A percentile compares a stretch with the other conserved stretches of the same genome.
These are phyloP conservation scores for Acronicta leporina DNA, from an alignment of 2,888 invertebrate genomes.

Conservation along the genomic window DNA sequence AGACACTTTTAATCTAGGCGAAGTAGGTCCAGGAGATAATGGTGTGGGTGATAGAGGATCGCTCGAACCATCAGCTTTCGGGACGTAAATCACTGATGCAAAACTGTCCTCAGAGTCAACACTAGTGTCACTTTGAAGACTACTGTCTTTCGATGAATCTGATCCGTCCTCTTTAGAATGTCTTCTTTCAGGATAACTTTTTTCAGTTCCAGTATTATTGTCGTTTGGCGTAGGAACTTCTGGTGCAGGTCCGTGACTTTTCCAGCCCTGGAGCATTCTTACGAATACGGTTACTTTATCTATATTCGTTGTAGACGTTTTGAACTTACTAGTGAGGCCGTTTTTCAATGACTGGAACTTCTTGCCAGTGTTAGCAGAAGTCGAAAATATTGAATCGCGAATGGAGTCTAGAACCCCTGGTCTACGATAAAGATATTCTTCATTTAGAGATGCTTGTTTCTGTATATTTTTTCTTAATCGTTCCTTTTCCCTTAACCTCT, in stretches of 20 bases:
- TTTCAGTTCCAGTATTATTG: constrained; percentile 81
- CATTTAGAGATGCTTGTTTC: constrained; percentile 96
- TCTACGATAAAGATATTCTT: constrained; percentile 93
- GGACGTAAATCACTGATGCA: constrained; percentile 97
- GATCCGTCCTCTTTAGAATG: constrained; percentile 96
- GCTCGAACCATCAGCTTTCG: constrained; percentile 92
- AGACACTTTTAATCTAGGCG: constrained; percentile 90
- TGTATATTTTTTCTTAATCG: constrained; percentile 94
- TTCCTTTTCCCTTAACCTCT: constrained; percentile 95
- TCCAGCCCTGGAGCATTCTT: constrained; percentile 95
- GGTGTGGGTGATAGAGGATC: constrained; percentile 90
- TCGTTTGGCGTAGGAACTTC: constrained; percentile 84
- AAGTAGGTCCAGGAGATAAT: constrained; percentile 90
- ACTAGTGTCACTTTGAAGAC: constrained; percentile 97
- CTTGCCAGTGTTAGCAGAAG: constrained; percentile 92
- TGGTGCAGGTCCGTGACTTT: constrained; percentile 88
- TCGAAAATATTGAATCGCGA: constrained; percentile 92
- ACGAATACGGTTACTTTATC: constrained; percentile 96
- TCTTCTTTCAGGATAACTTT: constrained; percentile 90
- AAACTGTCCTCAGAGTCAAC: constrained; percentile 98
- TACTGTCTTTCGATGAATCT: constrained; percentile 96
- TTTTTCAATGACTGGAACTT: constrained; percentile 93
- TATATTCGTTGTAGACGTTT: constrained; percentile 94
- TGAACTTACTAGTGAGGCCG: constrained; percentile 95
- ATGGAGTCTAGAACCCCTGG: constrained; percentile 91